These are phyloP conservation scores for Melanotus villosus DNA, from an alignment of 2,888 invertebrate species.

Conservation along the genomic window DNA sequence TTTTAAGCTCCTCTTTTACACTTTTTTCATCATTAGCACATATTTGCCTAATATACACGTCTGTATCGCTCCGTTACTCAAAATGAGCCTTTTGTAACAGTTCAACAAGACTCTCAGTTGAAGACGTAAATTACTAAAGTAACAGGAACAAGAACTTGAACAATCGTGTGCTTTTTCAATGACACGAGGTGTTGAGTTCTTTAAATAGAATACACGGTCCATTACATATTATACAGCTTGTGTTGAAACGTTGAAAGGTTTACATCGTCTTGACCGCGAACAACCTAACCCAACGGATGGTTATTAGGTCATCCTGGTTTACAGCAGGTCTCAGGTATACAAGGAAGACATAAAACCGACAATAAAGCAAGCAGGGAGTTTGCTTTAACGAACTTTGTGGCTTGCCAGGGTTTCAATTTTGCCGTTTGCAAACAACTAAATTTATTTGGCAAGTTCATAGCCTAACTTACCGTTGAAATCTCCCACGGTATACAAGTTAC, in stretches of 20 bases:
- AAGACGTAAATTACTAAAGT: too few species aligned
- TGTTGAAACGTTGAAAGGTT: conserved; percentile 6
- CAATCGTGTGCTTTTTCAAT: background rate
- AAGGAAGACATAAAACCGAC: conserved; percentile 11
- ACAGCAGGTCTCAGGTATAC: conserved; percentile 18
- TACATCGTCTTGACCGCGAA: conserved; percentile 34
- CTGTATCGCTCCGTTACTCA: too few species aligned
- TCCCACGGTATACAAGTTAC: background rate
- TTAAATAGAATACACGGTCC: conserved; percentile 26
- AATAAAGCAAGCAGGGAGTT: background rate
- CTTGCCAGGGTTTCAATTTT: conserved; percentile 1
- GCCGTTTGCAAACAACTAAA: background rate
- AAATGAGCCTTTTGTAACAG: too few species aligned
- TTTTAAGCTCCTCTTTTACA: background rate
- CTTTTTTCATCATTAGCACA: conserved; percentile 1
- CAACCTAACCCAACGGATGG: conserved; percentile 28
- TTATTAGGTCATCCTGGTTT: conserved; percentile 40
- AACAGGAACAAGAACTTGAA: conserved; percentile 6
- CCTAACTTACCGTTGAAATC: background rate
- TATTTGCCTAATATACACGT: too few species aligned
- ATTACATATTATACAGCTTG: conserved; percentile 23
- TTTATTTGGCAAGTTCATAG: background rate
- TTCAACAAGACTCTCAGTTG: too few species aligned
- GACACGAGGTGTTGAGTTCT: conserved; percentile 24
- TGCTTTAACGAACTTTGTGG: conserved; percentile 3